These are phyloP conservation scores for Thecocarcelia acutangulata DNA, from an alignment of 2,888 invertebrate species.

Conservation along the genomic window DNA sequence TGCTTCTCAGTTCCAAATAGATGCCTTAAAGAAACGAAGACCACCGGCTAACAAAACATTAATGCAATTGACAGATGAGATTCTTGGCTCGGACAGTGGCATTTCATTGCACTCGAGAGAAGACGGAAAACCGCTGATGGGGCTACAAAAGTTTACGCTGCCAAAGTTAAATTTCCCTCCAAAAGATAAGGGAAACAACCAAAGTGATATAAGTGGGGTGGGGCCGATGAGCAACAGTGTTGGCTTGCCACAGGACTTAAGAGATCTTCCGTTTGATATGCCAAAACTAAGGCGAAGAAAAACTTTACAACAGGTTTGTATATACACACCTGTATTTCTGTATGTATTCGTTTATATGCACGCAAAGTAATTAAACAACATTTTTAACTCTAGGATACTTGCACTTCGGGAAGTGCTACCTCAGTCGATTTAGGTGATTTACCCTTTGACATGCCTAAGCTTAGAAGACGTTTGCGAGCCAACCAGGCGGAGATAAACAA, in stretches of 20 bases:
- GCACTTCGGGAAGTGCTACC: slow-evolving; percentile 87
- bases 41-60: slow-evolving; percentile 89
- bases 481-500: slow-evolving; percentile 79
- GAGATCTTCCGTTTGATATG: slow-evolving; percentile 94
- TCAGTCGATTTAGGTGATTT: slow-evolving; percentile 90
- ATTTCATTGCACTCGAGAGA: slow-evolving; percentile 93
- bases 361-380: not conserved
- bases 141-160: slow-evolving; percentile 84
- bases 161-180: slow-evolving; percentile 82
- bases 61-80: slow-evolving; percentile 84
- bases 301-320: slow-evolving; percentile 84
- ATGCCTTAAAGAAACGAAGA: slow-evolving; percentile 81
- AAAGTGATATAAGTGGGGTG: slow-evolving; percentile 75
- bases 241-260: slow-evolving; percentile 86
- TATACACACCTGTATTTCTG: not conserved
- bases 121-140: slow-evolving; percentile 85
- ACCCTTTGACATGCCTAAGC: slow-evolving; percentile 95
- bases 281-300: slow-evolving; percentile 90
- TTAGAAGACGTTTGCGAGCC: slow-evolving; percentile 88
- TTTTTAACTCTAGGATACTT: slow-evolving; percentile 79
- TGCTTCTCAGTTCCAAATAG: slow-evolving; percentile 68
- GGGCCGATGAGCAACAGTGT: slow-evolving; percentile 75
- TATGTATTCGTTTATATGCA: not conserved
- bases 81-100: slow-evolving; percentile 93
- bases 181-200: slow-evolving; percentile 80